Evolutionary conservation across 2,113 vertebrate genomes (phyloP).

Genomic region (Camelus dromedarius): DNA sequence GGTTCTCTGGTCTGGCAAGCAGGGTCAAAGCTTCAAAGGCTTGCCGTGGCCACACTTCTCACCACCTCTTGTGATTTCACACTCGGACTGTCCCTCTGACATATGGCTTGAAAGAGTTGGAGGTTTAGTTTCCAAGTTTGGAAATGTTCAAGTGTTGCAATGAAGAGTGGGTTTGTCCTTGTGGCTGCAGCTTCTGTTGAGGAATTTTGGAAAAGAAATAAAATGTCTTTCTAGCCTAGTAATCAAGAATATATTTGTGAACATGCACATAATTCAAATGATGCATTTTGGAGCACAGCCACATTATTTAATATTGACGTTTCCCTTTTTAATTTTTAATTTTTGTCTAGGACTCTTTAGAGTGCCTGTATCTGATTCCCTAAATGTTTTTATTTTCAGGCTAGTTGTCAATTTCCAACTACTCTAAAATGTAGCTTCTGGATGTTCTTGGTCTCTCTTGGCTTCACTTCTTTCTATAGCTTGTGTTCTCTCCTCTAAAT

Average conservation of each 20-base stretch:
- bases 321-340: constrained; percentile 49
- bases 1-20: not conserved
- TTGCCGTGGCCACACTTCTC: constrained; percentile 41
- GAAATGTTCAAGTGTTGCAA: constrained; percentile 10
- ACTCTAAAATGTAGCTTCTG: constrained; percentile 25
- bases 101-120: constrained; percentile 37
- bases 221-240: constrained; percentile 34
- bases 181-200: constrained; percentile 1
- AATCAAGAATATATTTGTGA: constrained; percentile 17
- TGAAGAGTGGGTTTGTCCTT: not conserved
- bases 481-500: constrained; percentile 49
- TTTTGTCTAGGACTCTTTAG: constrained; percentile 38
- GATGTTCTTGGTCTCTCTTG: constrained; percentile 48
- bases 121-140: constrained; percentile 60
- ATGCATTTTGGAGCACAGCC: not conserved
- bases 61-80: constrained; percentile 40
- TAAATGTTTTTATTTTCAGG: constrained; percentile 32
- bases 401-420: constrained; percentile 47
- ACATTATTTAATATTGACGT: constrained; percentile 49
- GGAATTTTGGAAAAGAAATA: constrained; percentile 50
- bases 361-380: not conserved
- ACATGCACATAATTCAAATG: constrained; percentile 56
- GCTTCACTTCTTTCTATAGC: constrained; percentile 1
- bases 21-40: constrained; percentile 8
- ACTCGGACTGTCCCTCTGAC: constrained; percentile 11